A percentile compares a stretch with the other conserved stretches of the same genome.
phyloP scores from a whole-genome alignment of 2,113 vertebrate species.

The Canis aureus region DNA sequence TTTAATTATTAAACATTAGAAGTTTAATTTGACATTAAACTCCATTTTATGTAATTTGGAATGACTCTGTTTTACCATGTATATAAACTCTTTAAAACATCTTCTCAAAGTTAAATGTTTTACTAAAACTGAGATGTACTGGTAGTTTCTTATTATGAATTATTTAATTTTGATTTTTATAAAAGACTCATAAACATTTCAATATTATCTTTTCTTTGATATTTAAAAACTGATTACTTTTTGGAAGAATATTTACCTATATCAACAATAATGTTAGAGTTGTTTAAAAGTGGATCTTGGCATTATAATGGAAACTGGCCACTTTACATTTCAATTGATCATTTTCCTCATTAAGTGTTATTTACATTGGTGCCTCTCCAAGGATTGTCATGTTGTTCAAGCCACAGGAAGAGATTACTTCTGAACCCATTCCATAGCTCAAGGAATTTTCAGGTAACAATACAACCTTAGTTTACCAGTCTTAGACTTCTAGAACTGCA shows the following conservation, averaged over 20 bases:
- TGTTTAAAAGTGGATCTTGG: constrained; percentile 59
- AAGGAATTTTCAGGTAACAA: constrained; percentile 79
- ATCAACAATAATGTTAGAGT: constrained; percentile 56
- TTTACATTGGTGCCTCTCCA: constrained; percentile 70
- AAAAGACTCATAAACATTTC: constrained; percentile 24
- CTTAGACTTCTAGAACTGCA: constrained; percentile 76
- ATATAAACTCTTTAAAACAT: constrained; percentile 56
- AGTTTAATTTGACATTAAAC: constrained; percentile 52
- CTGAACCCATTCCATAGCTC: constrained; percentile 70
- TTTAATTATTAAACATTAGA: constrained; percentile 67
- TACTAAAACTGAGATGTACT: not conserved
- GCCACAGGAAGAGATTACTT: constrained; percentile 78
- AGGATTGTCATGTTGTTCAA: constrained; percentile 33
- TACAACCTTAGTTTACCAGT: constrained; percentile 57
- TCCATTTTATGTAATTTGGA: not conserved
- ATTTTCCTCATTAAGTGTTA: constrained; percentile 74
- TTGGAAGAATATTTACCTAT: constrained; percentile 55
- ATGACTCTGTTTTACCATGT: constrained; percentile 40
- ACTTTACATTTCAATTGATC: constrained; percentile 81
- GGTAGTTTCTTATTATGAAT: not conserved
- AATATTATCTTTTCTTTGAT: constrained; percentile 75
- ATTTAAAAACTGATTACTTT: constrained; percentile 66
- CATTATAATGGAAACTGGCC: constrained; percentile 63
- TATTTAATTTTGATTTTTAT: constrained; percentile 50
- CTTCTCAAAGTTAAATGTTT: constrained; percentile 60